These are phyloP conservation scores for Metopia argyrocephala DNA, from an alignment of 2,888 invertebrate species.

Conservation along the genomic window DNA sequence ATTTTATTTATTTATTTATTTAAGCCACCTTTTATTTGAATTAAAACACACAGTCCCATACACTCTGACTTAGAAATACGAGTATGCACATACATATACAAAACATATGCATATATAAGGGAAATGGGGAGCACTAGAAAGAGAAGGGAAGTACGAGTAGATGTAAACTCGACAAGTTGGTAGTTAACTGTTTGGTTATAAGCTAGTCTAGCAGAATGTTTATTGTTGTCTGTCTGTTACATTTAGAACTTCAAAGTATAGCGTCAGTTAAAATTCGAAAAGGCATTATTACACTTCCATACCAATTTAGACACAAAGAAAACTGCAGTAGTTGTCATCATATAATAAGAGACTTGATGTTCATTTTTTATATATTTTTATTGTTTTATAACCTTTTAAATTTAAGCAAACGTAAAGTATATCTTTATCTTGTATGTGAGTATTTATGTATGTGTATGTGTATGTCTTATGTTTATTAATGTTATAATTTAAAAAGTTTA, in stretches of 20 bases:
- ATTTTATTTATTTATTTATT: conserved; percentile 52
- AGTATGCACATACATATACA: neutral
- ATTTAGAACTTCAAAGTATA: too few species aligned
- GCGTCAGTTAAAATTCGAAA: too few species aligned
- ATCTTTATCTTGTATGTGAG: neutral
- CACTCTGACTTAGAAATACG: neutral
- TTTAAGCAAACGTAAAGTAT: neutral
- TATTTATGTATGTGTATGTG: neutral
- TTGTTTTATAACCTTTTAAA: neutral
- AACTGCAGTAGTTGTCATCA: too few species aligned
- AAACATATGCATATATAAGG: neutral
- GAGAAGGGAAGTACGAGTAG: conserved; percentile 9
- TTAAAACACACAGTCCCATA: neutral
- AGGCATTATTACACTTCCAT: too few species aligned
- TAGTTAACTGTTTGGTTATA: conserved; percentile 47
- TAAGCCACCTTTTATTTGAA: conserved; percentile 49
- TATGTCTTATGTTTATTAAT: conserved; percentile 48
- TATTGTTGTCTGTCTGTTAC: conserved; percentile 30
- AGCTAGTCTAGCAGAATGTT: conserved; percentile 46
- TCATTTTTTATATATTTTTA: neutral
- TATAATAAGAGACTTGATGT: too few species aligned
- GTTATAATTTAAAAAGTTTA: too few species aligned
- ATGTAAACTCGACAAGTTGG: conserved; percentile 59
- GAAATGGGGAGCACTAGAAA: neutral
- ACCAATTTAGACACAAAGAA: too few species aligned